Base-by-base conservation (phyloP, 2,797 vertebrate species). In the Anolis apletophallus region DNA sequence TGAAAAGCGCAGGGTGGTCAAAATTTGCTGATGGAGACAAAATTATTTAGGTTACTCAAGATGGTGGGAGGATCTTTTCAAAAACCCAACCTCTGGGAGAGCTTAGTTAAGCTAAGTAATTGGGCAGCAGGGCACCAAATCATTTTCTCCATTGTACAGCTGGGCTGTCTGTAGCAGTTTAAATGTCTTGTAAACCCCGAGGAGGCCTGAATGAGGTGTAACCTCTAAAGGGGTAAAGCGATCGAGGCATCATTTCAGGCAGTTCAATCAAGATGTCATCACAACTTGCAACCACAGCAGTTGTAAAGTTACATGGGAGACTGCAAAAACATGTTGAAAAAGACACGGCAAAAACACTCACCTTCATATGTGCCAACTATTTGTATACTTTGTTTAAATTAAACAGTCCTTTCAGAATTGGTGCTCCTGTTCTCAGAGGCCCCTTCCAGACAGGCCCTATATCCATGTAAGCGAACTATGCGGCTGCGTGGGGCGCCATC, bases 11-110 rank as follows among this genome's bases (percentile, higher is more conserved):
- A 85, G 80, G 32, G 67, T 81, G 81, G 77, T 79, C 75, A 91
- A 79, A 91, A 91, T 11, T 13, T 73, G 36, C 55, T 84, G 86
- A 89, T 81, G 69, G 87, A 85, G 93, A 86, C 78, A 91, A 87
- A 90, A 89, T 83, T 86, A 64, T 67, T 80, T 85, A 90, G 26
- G 34, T 36, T 79, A 90, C 55, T 12, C 52, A 83, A 85, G 55
- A 88, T 23, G 64, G 0, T 1, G 80, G 50, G 80, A 59, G 34
- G 78, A 36, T 13, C 68, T 46, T 46, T 46, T 46, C 46, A 46
- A 46, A 46, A 46, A 46, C 46, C 46, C 46, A 88, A 19, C 13
- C 87, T 78, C 76, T 89, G 87, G 69, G 83, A 16, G 17, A 73
- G 73, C 52, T 87, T 86, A 87, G 82, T 12, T 19, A 64, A 89